Percentiles rank a stretch among this genome's conserved stretches.
Evolutionary conservation across 2,113 vertebrate species (phyloP).

Genomic region (Castor canadensis): DNA sequence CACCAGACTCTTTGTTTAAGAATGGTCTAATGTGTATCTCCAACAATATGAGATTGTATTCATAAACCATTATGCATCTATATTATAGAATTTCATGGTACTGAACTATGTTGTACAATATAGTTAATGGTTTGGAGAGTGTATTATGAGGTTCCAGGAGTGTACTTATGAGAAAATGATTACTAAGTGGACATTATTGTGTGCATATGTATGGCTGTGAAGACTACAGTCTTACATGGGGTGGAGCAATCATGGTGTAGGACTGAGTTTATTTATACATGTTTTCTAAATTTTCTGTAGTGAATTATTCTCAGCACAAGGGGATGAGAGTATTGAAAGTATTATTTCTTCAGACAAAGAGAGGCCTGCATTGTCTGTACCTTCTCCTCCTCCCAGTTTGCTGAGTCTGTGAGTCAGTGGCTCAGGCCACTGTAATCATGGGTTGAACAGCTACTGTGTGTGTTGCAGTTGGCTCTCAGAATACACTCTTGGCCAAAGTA

Average conservation of each 20-base stretch:
- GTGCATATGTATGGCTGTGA: neutral
- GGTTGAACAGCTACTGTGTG: neutral
- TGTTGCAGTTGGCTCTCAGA: neutral
- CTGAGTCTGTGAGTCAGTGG: neutral
- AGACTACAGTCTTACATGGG: neutral
- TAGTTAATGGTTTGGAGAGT: neutral
- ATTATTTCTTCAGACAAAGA: neutral
- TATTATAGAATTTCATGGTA: neutral
- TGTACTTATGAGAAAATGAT: neutral
- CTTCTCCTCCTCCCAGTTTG: neutral
- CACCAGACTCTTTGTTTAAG: neutral
- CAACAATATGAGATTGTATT: neutral
- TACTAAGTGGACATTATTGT: neutral
- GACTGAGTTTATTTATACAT: neutral
- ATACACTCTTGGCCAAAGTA: neutral
- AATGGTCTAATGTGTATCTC: neutral
- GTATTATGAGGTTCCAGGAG: neutral
- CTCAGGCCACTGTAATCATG: neutral
- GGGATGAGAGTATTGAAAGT: neutral
- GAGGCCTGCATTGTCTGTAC: neutral
- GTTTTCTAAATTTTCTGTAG: neutral
- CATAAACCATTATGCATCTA: rapidly evolving
- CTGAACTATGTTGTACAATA: neutral
- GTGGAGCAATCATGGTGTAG: neutral
- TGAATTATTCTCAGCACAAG: neutral